A percentile compares a stretch with the other conserved stretches of the same genome.
Evolutionary conservation across 1,140 invertebrate genomes (phyloP).

Genomic region (Antheraea mylitta): DNA sequence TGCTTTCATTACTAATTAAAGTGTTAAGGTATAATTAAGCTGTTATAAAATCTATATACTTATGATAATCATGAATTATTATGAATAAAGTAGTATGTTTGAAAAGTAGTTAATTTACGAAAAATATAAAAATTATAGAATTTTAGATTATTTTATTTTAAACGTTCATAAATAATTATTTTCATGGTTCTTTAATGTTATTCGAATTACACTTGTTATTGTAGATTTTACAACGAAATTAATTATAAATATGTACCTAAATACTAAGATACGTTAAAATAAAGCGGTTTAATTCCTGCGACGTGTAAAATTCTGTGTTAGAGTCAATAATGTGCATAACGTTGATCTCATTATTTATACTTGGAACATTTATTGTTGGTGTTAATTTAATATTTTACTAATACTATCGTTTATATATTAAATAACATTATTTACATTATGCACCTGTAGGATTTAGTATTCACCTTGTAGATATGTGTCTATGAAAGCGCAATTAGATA

Average conservation of each 20-base stretch:
- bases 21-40: constrained; percentile 1
- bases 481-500: constrained; percentile 11
- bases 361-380: neutral
- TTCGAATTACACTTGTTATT: constrained; percentile 44
- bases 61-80: constrained; percentile 6
- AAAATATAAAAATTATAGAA: constrained; percentile 3
- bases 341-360: neutral
- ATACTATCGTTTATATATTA: constrained; percentile 1
- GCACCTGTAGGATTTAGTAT: constrained; percentile 62
- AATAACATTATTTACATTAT: constrained; percentile 29
- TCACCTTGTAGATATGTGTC: constrained; percentile 27
- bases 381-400: too few relatives aligned
- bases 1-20: constrained; percentile 32
- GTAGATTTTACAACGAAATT: constrained; percentile 71
- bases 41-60: constrained; percentile 3
- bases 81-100: constrained; percentile 30
- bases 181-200: constrained; percentile 11
- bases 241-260: constrained; percentile 37
- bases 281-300: neutral
- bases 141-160: constrained; percentile 8
- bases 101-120: constrained; percentile 29
- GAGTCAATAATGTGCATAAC: neutral
- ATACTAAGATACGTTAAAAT: neutral
- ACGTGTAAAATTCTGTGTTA: neutral
- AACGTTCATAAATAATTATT: constrained; percentile 9